Percentiles rank a stretch among this genome's conserved stretches.
Evolutionary conservation across 2,113 vertebrate species (phyloP).

Genomic region (Cyanoderma ruficeps): DNA sequence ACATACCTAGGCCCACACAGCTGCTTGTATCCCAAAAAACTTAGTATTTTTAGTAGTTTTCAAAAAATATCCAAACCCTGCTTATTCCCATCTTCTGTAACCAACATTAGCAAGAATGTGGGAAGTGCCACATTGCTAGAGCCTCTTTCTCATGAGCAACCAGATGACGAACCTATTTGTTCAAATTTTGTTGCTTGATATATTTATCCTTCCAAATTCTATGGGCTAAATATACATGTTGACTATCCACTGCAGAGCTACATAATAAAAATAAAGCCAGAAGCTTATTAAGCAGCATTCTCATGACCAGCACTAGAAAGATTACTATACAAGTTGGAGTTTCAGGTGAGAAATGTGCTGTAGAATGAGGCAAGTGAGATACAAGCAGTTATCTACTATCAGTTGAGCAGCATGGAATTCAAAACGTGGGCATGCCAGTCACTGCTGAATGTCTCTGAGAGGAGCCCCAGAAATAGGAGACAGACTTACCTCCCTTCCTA

Average conservation of each 20-base stretch:
- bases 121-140: conserved; percentile 23
- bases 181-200: background rate
- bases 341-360: background rate
- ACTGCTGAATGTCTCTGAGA: background rate
- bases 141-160: background rate
- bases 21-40: background rate
- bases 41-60: background rate
- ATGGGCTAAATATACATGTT: background rate
- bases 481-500: background rate
- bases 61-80: background rate
- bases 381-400: background rate
- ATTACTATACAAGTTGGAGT: background rate
- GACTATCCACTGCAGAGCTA: background rate
- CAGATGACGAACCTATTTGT: background rate
- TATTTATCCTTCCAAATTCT: background rate
- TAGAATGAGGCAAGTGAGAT: background rate
- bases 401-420: background rate
- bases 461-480: background rate
- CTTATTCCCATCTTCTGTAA: background rate
- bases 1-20: background rate
- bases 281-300: background rate
- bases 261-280: background rate
- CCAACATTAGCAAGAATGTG: conserved; percentile 22
- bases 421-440: background rate
- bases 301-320: background rate